These are phyloP conservation scores for Papilio gigon DNA, from an alignment of 2,888 invertebrate genomes.

Conservation along the genomic window DNA sequence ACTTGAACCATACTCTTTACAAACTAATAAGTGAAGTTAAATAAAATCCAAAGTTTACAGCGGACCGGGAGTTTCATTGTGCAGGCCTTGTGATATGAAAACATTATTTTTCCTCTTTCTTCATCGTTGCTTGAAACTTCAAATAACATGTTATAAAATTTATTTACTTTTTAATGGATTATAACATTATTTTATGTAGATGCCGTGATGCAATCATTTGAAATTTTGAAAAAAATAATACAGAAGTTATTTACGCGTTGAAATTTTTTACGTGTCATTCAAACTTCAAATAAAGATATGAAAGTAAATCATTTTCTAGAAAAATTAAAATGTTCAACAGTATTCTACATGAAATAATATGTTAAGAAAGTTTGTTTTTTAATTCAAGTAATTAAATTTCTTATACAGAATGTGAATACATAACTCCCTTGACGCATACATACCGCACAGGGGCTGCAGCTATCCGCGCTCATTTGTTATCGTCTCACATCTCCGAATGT, in stretches of 20 bases:
- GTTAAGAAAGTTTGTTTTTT: background rate
- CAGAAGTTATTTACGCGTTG: no score
- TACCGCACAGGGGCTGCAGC: slow-evolving; percentile 5
- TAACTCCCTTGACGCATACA: background rate
- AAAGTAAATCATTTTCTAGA: background rate
- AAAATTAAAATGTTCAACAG: background rate
- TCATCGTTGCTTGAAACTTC: background rate
- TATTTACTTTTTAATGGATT: background rate
- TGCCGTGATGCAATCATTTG: no score
- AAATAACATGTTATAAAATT: background rate
- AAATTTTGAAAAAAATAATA: no score
- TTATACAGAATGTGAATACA: background rate
- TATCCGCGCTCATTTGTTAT: slow-evolving; percentile 28
- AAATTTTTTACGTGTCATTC: no score
- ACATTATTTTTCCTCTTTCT: background rate
- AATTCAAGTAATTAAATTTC: background rate
- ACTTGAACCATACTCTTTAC: slow-evolving; percentile 17
- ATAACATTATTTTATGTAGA: background rate
- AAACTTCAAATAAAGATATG: background rate
- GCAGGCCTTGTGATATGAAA: background rate
- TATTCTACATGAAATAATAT: background rate
- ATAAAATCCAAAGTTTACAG: slow-evolving; percentile 21
- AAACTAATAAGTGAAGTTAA: slow-evolving; percentile 24
- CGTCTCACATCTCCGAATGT: slow-evolving; percentile 25
- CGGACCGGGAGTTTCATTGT: slow-evolving; percentile 13